Percentiles rank a stretch among this genome's conserved stretches.
phyloP scores from a whole-genome alignment of 2,888 invertebrate species.

The Tanypteryx hageni region DNA sequence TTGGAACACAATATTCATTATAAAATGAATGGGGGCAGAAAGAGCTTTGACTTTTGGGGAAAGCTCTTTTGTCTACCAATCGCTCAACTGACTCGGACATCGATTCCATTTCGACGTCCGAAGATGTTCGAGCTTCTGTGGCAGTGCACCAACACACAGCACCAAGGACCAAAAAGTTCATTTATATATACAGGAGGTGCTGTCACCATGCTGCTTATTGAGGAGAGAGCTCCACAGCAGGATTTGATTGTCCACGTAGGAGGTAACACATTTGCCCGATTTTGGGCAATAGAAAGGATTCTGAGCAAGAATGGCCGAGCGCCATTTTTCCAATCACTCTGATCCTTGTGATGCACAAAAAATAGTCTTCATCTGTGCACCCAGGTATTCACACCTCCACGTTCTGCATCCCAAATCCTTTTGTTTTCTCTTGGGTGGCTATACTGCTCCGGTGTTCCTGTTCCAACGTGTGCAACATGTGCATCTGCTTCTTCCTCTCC shows the following conservation, averaged over 20 bases:
- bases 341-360: neutral
- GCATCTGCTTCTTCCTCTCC: constrained; percentile 73
- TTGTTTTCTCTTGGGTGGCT: constrained; percentile 69
- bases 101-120: neutral
- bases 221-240: constrained; percentile 2
- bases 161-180: constrained; percentile 10
- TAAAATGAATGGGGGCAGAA: neutral
- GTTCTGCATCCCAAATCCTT: constrained; percentile 66
- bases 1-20: neutral
- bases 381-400: constrained; percentile 65
- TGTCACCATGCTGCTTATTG: neutral
- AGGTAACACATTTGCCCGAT: neutral
- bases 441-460: constrained; percentile 73
- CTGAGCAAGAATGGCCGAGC: neutral
- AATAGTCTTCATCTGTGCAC: neutral
- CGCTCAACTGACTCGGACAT: neutral
- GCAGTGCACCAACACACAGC: constrained; percentile 30
- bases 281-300: neutral
- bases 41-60: neutral
- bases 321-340: neutral
- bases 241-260: neutral
- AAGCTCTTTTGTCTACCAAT: neutral
- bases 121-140: constrained; percentile 5
- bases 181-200: neutral
- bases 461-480: constrained; percentile 73